phyloP scores from a whole-genome alignment of 2,113 vertebrate genomes.

The Gnathonemus echidnorhynchus region DNA sequence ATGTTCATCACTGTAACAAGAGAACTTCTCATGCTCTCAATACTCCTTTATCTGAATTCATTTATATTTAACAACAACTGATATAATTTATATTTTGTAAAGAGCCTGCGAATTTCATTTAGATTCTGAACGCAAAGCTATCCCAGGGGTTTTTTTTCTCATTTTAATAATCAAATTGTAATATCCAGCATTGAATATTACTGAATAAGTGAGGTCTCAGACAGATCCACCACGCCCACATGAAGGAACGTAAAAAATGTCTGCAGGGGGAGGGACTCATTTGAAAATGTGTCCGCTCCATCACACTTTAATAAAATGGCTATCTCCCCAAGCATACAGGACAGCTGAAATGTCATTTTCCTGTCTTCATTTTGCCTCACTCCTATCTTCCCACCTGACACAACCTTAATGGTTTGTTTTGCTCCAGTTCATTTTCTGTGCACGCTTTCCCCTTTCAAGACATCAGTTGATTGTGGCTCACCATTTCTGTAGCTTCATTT shows the following conservation, averaged over 20 bases:
- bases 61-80: neutral
- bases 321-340: constrained; percentile 28
- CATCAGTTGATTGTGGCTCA: constrained; percentile 24
- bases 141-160: neutral
- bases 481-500: neutral
- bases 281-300: constrained; percentile 12
- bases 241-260: constrained; percentile 12
- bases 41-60: neutral
- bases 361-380: constrained; percentile 23
- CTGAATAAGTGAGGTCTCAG: neutral
- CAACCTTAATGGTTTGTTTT: constrained; percentile 32
- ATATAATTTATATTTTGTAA: neutral
- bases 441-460: constrained; percentile 16
- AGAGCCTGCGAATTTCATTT: neutral
- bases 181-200: neutral
- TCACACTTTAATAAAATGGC: constrained; percentile 22
- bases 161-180: neutral
- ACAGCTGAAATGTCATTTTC: constrained; percentile 34
- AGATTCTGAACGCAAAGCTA: neutral
- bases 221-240: neutral
- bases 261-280: constrained; percentile 13
- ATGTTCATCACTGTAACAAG: neutral
- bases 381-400: constrained; percentile 29
- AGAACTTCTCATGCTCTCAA: neutral
- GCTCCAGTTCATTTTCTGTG: constrained; percentile 28